Conservation (phyloP, 2,113 vertebrate genomes). For the Arvicanthis niloticus region DNA sequence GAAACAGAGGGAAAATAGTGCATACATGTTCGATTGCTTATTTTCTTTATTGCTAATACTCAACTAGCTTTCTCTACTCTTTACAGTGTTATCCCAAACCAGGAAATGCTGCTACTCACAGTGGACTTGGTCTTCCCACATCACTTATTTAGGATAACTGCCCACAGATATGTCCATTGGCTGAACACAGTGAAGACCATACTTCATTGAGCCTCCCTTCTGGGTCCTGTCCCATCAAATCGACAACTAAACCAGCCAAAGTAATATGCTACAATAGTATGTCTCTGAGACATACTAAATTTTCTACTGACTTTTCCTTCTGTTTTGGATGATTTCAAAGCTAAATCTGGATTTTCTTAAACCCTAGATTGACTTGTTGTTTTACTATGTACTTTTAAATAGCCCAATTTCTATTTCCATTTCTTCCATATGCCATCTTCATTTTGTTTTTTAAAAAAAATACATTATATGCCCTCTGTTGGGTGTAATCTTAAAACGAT, state of each 20-base stretch:
- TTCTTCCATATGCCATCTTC: background rate
- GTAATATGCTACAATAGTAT: background rate
- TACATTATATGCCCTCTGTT: background rate
- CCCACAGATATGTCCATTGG: background rate
- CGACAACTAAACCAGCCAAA: background rate
- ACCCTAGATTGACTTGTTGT: background rate
- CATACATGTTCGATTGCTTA: background rate
- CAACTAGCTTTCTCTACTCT: background rate
- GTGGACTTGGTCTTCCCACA: background rate
- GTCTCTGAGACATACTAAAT: background rate
- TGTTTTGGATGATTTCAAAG: background rate
- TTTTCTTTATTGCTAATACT: background rate
- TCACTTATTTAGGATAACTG: background rate
- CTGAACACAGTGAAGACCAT: background rate
- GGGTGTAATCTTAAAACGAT: too few relatives aligned
- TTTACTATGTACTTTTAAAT: conserved; percentile 23
- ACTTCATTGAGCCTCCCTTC: background rate
- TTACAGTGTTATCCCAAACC: background rate
- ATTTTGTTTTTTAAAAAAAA: background rate
- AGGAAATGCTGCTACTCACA: background rate
- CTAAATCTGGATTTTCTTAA: background rate
- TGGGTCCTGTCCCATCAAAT: background rate
- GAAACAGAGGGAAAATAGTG: background rate
- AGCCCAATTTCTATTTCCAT: background rate
- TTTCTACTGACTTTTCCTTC: conserved; percentile 2